Evolutionary conservation across 1,140 invertebrate species (phyloP).

Genomic region (Lamellibrachia luymesi): DNA sequence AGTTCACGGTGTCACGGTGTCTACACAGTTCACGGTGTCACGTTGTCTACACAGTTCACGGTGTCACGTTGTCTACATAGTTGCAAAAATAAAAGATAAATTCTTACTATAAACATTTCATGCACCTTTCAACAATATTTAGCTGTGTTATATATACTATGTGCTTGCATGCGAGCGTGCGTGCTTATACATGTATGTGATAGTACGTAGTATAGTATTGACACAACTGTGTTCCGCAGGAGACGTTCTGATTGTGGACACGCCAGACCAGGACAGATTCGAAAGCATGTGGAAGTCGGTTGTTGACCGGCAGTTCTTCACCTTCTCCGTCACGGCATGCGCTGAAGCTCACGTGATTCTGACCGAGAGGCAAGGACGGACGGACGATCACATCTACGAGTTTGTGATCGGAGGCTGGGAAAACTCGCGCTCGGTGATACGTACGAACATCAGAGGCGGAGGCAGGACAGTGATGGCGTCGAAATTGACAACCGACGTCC

Average conservation of each 20-base stretch:
- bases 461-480: conserved; percentile 1
- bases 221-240: not conserved
- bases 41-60: not conserved
- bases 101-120: no score
- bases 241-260: conserved; percentile 11
- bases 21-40: not conserved
- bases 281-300: conserved; percentile 23
- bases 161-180: no score
- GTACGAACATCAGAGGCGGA: conserved; percentile 9
- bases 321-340: conserved; percentile 13
- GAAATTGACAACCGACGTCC: not conserved
- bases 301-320: conserved; percentile 19
- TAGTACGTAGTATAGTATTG: not conserved
- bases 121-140: no score
- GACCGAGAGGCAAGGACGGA: conserved; percentile 10
- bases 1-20: no score
- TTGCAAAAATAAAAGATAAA: no score
- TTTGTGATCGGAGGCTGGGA: conserved; percentile 24
- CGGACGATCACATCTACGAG: conserved; percentile 18
- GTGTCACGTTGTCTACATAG: not conserved
- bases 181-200: not conserved
- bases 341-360: conserved; percentile 18
- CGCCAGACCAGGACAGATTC: conserved; percentile 16
- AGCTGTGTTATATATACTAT: no score
- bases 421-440: conserved; percentile 16